Base-by-base conservation (phyloP, 2,797 vertebrate genomes). In the Xenops minutus region DNA sequence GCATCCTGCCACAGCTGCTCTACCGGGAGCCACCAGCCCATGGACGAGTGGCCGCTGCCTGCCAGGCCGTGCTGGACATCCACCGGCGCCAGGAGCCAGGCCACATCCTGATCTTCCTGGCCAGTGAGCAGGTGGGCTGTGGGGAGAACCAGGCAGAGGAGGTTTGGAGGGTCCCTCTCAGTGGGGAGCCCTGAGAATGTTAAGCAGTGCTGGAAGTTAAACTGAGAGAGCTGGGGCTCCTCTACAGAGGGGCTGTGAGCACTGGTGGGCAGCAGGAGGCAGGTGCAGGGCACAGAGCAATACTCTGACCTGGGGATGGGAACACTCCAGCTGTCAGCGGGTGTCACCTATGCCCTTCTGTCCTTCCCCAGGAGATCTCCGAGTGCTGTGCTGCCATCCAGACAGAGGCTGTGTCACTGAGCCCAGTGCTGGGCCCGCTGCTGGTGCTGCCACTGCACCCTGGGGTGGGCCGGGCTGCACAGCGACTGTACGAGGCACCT, bases 11-110 rank as follows among this genome's bases (percentile, higher is more conserved):
- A 1, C 98, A 97, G 92, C 96, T 97, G 13, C 51, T 98, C 91
- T 99, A 99, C 96, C 96, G 97, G 44, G 99, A 99, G 30, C 95
- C 96, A 0, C 71, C 89, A 0, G 98, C 98, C n/a, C 97, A 82
- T 7, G 97, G 98, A 8, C 97, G 75, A 0, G 91, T 98, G 1
- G 51, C 96, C 0, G 97, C 98, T 1, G 98, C 99, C 43, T 99
- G 98, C 95, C 98, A 98, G 93, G 98, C 99, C 18, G 98, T 99
- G 49, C 97, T 99, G 91, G 99, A 99, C 83, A 95, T 99, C 62
- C 99, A 99, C 96, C 97, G 89, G 48, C 97, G 98, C 62, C 98
- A 98, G 71, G 98, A 98, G 69, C 98, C 98, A 1, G 99, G 99
- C 72, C 98, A 99, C 7, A 39, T 99, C 44, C 97, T 99, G 54